Evolutionary conservation across 2,888 invertebrate species (phyloP), one percentile per base, ranked within the genome.

Genomic region (Diloba caeruleocephala): DNA sequence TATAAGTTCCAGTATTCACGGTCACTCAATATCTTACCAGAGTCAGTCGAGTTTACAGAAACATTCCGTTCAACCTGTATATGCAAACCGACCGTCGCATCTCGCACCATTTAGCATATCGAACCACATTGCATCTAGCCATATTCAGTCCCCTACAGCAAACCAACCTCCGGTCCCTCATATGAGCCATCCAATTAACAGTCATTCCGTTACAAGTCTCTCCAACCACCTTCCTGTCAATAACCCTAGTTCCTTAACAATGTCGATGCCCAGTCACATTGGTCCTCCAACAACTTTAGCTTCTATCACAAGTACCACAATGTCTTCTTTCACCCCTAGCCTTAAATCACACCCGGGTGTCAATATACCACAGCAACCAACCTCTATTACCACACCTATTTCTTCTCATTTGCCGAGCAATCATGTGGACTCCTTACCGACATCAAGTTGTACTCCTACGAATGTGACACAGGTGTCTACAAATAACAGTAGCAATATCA

Each of bases 71-170:
- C 89, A 83, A 64, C 75, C 90, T 71, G 84, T 81, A 61, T 92
- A 90, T 73, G 74, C 85, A 69, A 89, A 79, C 75, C 84, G 92
- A 71, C 90, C 92, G 45, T 81, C 89, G 46, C 92, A 92, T 74
- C 87, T 89, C 59, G 82, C 90, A 42, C 89, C 91, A 13, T 92
- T 89, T 76, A 86, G 88, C 66, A 87, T 90, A 61, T 80, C 89
- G 15, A 89, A 82, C 66, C 93, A 90, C 73, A 83, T 87, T 87
- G 89, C 90, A 87, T 92, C 90, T 87, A 95, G 87, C 94, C 95
- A 84, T 93, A 93, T 85, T 89, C 94, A 82, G 90, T 93, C 81
- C 82, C 94, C 81, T 83, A 91, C 74, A 87, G 61, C 84, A 41
- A 83, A 76, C 62, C 88, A 80, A 63, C 77, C 84, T 38, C 76